Conservation (phyloP, 2,888 invertebrate species). For the Blastobasis adustella region DNA sequence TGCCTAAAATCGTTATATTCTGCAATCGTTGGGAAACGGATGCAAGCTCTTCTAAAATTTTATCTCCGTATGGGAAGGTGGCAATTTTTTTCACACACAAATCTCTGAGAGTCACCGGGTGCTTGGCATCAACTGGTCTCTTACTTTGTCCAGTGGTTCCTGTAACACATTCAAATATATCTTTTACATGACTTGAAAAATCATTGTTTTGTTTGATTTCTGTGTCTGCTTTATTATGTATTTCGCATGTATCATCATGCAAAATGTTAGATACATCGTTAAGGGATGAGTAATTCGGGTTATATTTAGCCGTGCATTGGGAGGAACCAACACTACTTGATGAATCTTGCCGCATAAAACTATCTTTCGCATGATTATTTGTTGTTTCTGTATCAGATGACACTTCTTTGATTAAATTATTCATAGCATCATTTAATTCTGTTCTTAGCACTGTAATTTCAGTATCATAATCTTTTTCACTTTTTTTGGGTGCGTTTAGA, state of each 20-base stretch:
- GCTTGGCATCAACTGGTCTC: constrained; percentile 14
- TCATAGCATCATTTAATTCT: constrained; percentile 64
- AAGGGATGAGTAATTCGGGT: constrained; percentile 74
- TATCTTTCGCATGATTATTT: constrained; percentile 38
- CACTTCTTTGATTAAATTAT: constrained; percentile 63
- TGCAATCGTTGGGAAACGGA: constrained; percentile 75
- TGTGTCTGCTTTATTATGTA: constrained; percentile 23
- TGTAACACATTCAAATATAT: constrained; percentile 60
- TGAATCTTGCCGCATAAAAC: constrained; percentile 71
- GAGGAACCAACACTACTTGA: constrained; percentile 78
- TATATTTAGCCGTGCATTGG: constrained; percentile 82
- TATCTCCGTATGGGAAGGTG: constrained; percentile 80
- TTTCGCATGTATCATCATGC: constrained; percentile 53
- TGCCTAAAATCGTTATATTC: constrained; percentile 39
- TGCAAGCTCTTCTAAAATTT: constrained; percentile 80
- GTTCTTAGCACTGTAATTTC: constrained; percentile 64
- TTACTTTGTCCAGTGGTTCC: constrained; percentile 29
- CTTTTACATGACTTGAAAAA: constrained; percentile 50
- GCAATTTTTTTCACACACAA: constrained; percentile 79
- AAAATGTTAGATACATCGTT: constrained; percentile 75
- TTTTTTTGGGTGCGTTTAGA: constrained; percentile 12
- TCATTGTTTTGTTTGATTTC: constrained; percentile 23
- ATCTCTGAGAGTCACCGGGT: constrained; percentile 75
- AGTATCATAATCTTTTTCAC: constrained; percentile 34
- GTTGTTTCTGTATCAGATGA: constrained; percentile 46